phyloP scores from a whole-genome alignment of 2,888 invertebrate species.

The Acanthosepion lycidas region DNA sequence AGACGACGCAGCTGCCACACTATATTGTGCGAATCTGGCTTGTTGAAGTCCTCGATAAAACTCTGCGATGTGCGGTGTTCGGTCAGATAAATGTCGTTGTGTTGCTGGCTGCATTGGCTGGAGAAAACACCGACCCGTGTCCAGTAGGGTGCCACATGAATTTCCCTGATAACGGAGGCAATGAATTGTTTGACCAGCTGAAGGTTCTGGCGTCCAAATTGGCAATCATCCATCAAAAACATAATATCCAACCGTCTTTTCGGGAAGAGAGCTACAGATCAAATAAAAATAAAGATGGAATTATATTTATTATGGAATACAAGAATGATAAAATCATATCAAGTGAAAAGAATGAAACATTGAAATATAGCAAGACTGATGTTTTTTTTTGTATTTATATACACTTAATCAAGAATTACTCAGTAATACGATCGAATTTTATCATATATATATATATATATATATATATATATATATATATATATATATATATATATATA shows the following conservation, averaged over 20 bases:
- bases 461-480: too few species aligned
- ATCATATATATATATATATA: too few species aligned
- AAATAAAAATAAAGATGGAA: not conserved
- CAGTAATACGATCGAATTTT: too few species aligned
- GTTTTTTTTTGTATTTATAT: too few species aligned
- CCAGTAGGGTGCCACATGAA: slow-evolving; percentile 33
- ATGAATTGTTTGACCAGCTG: not conserved
- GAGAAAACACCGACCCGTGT: slow-evolving; percentile 36
- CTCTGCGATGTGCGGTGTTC: slow-evolving; percentile 11
- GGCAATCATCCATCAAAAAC: slow-evolving; percentile 38
- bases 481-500: too few species aligned
- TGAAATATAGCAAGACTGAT: not conserved
- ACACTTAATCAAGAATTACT: too few species aligned
- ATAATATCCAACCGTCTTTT: slow-evolving; percentile 18
- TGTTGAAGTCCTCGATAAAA: slow-evolving; percentile 36
- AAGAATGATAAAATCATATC: not conserved
- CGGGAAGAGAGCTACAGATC: not conserved
- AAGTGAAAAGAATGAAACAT: not conserved
- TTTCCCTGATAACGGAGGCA: not conserved
- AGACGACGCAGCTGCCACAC: slow-evolving; percentile 12
- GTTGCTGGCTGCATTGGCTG: slow-evolving; percentile 41
- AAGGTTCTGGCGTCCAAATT: not conserved
- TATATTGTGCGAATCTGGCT: not conserved
- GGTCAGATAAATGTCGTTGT: slow-evolving; percentile 39
- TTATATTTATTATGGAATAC: not conserved